phyloP scores from a whole-genome alignment of 1,140 invertebrate genomes.

The Drosophila ananassae region DNA sequence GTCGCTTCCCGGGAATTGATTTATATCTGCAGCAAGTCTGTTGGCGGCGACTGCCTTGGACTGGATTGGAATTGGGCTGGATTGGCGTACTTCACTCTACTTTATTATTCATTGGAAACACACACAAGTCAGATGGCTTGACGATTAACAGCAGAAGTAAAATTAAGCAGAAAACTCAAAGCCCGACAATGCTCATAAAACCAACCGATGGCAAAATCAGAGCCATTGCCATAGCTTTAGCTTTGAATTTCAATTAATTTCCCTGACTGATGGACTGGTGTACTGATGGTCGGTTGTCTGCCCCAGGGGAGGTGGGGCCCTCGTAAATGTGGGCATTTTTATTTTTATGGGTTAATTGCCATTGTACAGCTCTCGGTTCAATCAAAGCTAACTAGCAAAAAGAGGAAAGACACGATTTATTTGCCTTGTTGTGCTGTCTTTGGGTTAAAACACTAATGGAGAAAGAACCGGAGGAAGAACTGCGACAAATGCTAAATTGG shows the following conservation, averaged over 20 bases:
- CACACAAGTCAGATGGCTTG: constrained; percentile 40
- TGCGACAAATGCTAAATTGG: constrained; percentile 72
- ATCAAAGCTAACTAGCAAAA: constrained; percentile 65
- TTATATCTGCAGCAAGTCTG: constrained; percentile 63
- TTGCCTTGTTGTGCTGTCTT: constrained; percentile 49
- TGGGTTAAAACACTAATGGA: constrained; percentile 36
- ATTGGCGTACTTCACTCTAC: constrained; percentile 62
- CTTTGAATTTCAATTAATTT: constrained; percentile 82
- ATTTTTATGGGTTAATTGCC: constrained; percentile 80
- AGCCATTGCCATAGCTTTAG: constrained; percentile 32
- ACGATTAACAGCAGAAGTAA: constrained; percentile 48
- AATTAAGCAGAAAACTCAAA: constrained; percentile 67
- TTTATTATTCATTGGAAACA: constrained; percentile 80
- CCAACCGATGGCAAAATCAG: constrained; percentile 54
- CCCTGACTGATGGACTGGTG: constrained; percentile 29
- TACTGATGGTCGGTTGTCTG: constrained; percentile 22
- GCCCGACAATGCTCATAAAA: constrained; percentile 57
- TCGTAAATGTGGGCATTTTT: constrained; percentile 76
- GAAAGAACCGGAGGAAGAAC: constrained; percentile 17
- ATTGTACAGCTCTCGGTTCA: constrained; percentile 60
- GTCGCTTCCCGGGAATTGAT: constrained; percentile 79
- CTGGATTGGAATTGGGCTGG: constrained; percentile 5
- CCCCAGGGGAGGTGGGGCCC: constrained; percentile 23
- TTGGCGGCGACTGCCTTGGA: constrained; percentile 23
- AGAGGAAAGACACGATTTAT: constrained; percentile 49